Evolutionary conservation across 2,797 vertebrate genomes (phyloP).

Genomic region (Melanotaenia boesemani): DNA sequence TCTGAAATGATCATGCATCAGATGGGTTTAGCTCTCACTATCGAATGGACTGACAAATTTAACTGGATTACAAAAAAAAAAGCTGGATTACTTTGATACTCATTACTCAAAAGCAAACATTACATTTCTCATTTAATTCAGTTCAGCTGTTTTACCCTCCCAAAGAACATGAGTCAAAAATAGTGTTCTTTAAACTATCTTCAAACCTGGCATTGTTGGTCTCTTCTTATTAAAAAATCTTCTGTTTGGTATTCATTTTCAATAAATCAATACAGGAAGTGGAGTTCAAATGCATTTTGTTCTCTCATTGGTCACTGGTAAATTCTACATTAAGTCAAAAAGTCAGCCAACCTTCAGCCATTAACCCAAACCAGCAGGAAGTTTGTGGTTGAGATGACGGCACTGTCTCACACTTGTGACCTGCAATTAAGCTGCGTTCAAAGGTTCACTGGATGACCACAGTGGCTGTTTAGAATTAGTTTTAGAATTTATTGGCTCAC

Average conservation of each 20-base stretch:
- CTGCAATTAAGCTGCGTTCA: slow-evolving; percentile 45
- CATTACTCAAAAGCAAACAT: background rate
- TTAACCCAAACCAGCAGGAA: slow-evolving; percentile 46
- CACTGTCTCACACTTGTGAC: slow-evolving; percentile 31
- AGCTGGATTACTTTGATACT: background rate
- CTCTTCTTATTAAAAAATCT: background rate
- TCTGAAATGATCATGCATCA: background rate
- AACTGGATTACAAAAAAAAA: background rate
- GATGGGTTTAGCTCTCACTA: background rate
- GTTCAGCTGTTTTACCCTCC: no score
- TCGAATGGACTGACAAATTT: background rate
- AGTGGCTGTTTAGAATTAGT: slow-evolving; percentile 10
- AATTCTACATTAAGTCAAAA: slow-evolving; percentile 19
- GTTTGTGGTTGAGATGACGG: slow-evolving; percentile 44
- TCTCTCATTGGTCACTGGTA: slow-evolving; percentile 41
- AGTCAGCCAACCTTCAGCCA: slow-evolving; percentile 29
- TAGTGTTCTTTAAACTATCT: background rate
- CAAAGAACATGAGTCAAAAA: background rate
- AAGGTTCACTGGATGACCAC: slow-evolving; percentile 51
- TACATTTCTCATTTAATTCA: background rate
- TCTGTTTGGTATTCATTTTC: background rate
- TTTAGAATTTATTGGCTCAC: background rate
- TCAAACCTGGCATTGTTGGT: background rate
- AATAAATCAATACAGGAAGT: slow-evolving; percentile 40
- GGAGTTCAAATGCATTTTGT: slow-evolving; percentile 19